phyloP scores from a whole-genome alignment of 2,888 invertebrate species.

The Agrypnus murinus region DNA sequence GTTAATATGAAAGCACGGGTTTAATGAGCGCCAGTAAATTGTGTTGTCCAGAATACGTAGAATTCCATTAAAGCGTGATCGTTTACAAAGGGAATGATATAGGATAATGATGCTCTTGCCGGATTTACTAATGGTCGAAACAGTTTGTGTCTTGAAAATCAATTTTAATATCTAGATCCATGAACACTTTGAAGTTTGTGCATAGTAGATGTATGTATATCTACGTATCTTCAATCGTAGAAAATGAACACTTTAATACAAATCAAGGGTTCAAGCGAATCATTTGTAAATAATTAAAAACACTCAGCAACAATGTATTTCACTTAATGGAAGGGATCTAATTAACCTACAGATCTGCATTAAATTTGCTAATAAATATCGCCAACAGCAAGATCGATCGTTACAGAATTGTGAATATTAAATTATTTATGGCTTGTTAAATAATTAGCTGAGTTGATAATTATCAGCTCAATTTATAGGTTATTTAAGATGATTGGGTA shows the following conservation, averaged over 20 bases:
- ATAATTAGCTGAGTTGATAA: constrained; percentile 13
- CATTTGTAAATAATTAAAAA: no score
- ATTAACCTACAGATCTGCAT: no score
- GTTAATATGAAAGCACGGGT: constrained; percentile 16
- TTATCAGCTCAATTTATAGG: not conserved
- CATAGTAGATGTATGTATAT: no score
- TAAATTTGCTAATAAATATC: not conserved
- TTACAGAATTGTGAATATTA: constrained; percentile 13
- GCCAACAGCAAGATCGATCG: constrained; percentile 10
- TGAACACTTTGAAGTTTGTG: no score
- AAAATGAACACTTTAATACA: no score
- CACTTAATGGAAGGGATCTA: no score
- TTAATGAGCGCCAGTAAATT: constrained; percentile 16
- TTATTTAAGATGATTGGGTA: no score
- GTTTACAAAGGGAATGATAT: constrained; percentile 15
- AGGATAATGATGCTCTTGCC: not conserved
- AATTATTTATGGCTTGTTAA: constrained; percentile 25
- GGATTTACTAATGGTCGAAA: not conserved
- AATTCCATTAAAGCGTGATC: constrained; percentile 6
- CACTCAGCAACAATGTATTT: no score
- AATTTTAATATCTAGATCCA: not conserved
- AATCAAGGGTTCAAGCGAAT: no score
- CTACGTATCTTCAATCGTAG: no score
- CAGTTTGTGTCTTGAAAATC: not conserved
- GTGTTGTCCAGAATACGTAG: constrained; percentile 16